phyloP scores from a whole-genome alignment of 2,113 vertebrate species.

The Scalopus aquaticus region DNA sequence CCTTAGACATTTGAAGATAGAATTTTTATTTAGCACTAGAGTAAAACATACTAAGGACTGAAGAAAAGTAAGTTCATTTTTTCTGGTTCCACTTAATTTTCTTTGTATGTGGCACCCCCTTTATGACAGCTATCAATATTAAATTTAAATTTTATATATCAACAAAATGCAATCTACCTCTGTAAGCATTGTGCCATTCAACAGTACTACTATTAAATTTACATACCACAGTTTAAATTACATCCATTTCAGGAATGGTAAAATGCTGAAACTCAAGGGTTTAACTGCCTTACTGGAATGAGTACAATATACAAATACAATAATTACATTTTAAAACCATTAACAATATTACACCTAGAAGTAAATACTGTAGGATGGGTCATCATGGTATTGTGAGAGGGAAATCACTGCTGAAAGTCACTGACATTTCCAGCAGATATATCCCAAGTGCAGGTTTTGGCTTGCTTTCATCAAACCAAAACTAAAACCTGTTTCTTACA shows the following conservation, averaged over 20 bases:
- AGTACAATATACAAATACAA: slow-evolving; percentile 97
- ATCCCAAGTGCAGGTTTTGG: slow-evolving; percentile 82
- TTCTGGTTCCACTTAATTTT: slow-evolving; percentile 72
- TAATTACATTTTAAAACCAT: slow-evolving; percentile 97
- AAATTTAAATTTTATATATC: slow-evolving; percentile 85
- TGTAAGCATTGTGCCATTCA: slow-evolving; percentile 87
- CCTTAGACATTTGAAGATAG: slow-evolving; percentile 75
- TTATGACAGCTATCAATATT: slow-evolving; percentile 79
- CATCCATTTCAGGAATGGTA: slow-evolving; percentile 88
- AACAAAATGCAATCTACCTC: slow-evolving; percentile 88
- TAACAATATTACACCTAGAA: slow-evolving; percentile 94
- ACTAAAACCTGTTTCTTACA: slow-evolving; percentile 83
- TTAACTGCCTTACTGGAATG: slow-evolving; percentile 91
- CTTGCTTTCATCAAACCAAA: slow-evolving; percentile 81
- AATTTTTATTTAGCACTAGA: slow-evolving; percentile 76
- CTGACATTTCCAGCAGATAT: slow-evolving; percentile 81
- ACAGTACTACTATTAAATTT: slow-evolving; percentile 88
- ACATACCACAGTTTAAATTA: slow-evolving; percentile 90
- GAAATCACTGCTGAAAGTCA: slow-evolving; percentile 80
- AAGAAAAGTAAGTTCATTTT: slow-evolving; percentile 72
- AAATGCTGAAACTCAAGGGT: slow-evolving; percentile 89
- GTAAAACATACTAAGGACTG: slow-evolving; percentile 74
- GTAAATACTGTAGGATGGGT: slow-evolving; percentile 96
- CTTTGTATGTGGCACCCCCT: slow-evolving; percentile 86
- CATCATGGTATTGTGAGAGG: slow-evolving; percentile 82